phyloP scores from a whole-genome alignment of 1,140 invertebrate genomes.

The Lepidurus arcticus region DNA sequence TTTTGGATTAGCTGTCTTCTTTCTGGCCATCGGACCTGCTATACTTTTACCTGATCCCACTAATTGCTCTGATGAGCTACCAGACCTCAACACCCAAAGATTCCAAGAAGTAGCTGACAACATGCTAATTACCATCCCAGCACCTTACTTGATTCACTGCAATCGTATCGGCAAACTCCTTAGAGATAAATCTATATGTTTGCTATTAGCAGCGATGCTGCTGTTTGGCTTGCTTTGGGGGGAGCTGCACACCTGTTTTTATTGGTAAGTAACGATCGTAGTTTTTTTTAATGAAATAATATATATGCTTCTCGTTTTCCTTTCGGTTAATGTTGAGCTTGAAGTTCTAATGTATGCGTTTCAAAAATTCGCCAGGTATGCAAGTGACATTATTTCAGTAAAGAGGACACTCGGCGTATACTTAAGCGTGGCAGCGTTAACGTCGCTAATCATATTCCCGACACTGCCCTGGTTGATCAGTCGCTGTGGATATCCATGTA shows the following conservation, averaged over 20 bases:
- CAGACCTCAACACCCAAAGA: neutral
- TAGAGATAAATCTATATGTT: neutral
- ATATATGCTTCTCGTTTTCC: neutral
- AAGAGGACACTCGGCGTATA: conserved; percentile 26
- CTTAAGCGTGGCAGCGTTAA: conserved; percentile 14
- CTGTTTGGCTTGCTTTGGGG: conserved; percentile 24
- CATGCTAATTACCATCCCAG: conserved; percentile 3
- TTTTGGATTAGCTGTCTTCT: conserved; percentile 26
- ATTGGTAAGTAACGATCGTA: conserved; percentile 16
- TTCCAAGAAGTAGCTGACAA: conserved; percentile 17
- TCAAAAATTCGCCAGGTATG: neutral
- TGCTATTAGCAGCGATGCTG: conserved; percentile 21
- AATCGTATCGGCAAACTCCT: conserved; percentile 21
- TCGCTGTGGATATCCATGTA: conserved; percentile 31
- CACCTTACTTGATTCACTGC: conserved; percentile 13
- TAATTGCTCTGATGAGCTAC: neutral
- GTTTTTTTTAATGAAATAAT: no score
- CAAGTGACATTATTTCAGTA: neutral
- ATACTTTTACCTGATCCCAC: neutral
- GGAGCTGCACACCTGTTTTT: conserved; percentile 29
- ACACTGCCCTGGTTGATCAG: conserved; percentile 27
- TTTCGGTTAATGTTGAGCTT: neutral
- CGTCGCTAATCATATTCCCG: conserved; percentile 4
- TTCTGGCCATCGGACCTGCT: conserved; percentile 5
- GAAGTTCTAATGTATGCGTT: neutral